Evolutionary conservation across 1,140 invertebrate genomes (phyloP).

Genomic region (Orius laevigatus): DNA sequence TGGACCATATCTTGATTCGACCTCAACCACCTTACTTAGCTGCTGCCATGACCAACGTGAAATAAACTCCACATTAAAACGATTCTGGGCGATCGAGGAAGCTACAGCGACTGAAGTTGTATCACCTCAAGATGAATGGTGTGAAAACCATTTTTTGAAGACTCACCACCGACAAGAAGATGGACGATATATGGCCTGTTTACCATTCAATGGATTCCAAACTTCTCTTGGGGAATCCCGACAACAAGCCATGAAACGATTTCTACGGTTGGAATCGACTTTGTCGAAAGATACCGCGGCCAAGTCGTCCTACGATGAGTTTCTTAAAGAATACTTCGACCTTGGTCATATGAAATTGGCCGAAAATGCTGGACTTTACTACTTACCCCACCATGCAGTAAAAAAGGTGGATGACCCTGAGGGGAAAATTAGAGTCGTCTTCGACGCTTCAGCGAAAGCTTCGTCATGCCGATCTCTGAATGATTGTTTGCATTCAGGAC

Average conservation of each 20-base stretch:
- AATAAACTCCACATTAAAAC: neutral
- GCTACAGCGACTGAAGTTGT: neutral
- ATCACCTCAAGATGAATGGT: neutral
- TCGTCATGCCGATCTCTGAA: constrained; percentile 27
- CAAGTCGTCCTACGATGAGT: neutral
- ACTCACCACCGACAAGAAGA: neutral
- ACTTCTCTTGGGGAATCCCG: neutral
- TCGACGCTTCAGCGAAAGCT: constrained; percentile 25
- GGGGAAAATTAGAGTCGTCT: constrained; percentile 25
- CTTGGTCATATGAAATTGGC: constrained; percentile 1
- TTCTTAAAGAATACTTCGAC: constrained; percentile 6
- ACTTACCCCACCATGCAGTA: constrained; percentile 23
- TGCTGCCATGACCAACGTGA: too few relatives aligned
- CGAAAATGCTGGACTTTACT: constrained; percentile 11
- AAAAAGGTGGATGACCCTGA: constrained; percentile 14
- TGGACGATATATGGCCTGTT: neutral
- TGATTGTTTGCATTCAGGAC: constrained; percentile 15
- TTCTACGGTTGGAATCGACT: neutral
- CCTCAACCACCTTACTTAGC: too few relatives aligned
- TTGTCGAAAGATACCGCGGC: neutral
- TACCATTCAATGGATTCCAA: neutral
- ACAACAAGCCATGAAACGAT: neutral
- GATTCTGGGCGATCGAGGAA: constrained; percentile 1
- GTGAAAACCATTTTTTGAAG: neutral
- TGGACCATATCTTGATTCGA: too few relatives aligned